A percentile compares a stretch with the other conserved stretches of the same genome.
These are phyloP conservation scores for Anseranas semipalmata DNA, from an alignment of 2,113 vertebrate genomes.

Conservation along the genomic window DNA sequence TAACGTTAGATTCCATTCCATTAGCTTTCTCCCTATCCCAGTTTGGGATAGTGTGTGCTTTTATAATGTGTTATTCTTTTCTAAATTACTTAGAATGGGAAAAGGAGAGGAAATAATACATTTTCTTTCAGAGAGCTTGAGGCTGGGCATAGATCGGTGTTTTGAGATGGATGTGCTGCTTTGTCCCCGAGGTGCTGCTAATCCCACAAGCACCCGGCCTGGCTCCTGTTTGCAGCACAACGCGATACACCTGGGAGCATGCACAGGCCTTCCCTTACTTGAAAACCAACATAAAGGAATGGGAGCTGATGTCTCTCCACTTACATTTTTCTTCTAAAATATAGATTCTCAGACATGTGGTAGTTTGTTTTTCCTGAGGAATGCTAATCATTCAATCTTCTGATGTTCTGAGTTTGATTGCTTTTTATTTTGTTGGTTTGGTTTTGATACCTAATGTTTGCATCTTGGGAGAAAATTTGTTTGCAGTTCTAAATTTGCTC, in stretches of 20 bases:
- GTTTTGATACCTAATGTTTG: neutral
- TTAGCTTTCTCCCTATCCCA: neutral
- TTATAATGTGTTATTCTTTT: neutral
- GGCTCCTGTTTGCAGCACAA: rapidly evolving
- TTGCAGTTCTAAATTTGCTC: neutral
- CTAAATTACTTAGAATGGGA: neutral
- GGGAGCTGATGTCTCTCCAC: neutral
- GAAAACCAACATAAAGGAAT: neutral
- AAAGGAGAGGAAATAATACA: neutral
- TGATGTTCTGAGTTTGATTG: neutral
- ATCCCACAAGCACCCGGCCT: neutral
- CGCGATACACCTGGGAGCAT: neutral
- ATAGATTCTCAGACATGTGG: neutral
- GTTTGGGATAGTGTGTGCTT: neutral
- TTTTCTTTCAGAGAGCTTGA: neutral
- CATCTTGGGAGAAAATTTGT: neutral
- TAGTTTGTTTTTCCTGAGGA: neutral
- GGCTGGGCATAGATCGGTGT: neutral
- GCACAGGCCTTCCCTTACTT: neutral
- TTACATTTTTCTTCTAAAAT: neutral
- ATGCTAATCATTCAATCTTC: rapidly evolving
- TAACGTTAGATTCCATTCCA: neutral
- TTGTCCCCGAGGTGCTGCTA: neutral
- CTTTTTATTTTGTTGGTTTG: neutral
- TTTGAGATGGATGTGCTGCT: neutral